Conservation (phyloP, 2,797 vertebrate genomes). For the Coluber constrictor region DNA sequence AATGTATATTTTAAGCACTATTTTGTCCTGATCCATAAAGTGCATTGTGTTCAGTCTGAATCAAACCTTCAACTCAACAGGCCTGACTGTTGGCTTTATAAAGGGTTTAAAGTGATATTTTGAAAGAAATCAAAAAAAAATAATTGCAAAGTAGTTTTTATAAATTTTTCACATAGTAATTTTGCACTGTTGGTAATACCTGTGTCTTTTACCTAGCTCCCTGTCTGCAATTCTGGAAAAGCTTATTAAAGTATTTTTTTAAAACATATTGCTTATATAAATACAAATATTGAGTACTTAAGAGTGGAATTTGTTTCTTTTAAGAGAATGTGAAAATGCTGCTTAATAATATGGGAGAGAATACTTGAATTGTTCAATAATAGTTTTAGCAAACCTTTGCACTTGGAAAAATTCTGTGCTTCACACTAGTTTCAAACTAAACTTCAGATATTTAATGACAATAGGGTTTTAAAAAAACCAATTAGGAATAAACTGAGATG, state of each 20-base stretch:
- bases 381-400: not conserved
- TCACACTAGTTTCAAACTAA: not conserved
- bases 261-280: constrained; percentile 57
- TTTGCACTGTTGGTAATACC: constrained; percentile 75
- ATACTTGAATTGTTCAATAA: not conserved
- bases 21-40: constrained; percentile 39
- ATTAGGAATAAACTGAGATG: not conserved
- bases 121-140: constrained; percentile 47
- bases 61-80: constrained; percentile 42
- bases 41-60: constrained; percentile 44
- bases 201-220: constrained; percentile 47
- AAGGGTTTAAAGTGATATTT: constrained; percentile 49
- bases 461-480: not conserved
- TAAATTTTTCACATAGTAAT: constrained; percentile 61
- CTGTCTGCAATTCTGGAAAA: constrained; percentile 69
- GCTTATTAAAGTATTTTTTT: constrained; percentile 79
- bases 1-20: constrained; percentile 28
- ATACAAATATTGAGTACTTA: constrained; percentile 31
- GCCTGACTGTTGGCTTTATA: constrained; percentile 49
- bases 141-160: constrained; percentile 51
- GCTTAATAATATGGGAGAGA: not conserved
- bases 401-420: not conserved
- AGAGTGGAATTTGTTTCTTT: constrained; percentile 20
- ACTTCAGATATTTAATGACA: not conserved
- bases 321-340: not conserved